These are phyloP conservation scores for Lamprotornis superbus DNA, from an alignment of 2,113 vertebrate genomes.

Conservation along the genomic window DNA sequence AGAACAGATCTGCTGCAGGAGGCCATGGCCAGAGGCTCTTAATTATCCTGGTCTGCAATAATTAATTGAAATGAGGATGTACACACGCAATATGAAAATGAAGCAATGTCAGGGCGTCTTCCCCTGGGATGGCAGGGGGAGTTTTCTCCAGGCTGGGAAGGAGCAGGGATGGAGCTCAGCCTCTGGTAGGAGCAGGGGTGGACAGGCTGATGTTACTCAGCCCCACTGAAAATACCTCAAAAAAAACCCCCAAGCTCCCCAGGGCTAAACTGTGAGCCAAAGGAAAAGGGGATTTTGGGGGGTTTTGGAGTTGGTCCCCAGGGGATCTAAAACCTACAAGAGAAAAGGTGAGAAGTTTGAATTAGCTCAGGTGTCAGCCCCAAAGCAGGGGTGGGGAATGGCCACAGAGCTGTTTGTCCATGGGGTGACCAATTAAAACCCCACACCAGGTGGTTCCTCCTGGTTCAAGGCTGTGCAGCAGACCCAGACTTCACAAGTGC, in stretches of 20 bases:
- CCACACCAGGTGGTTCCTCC: not conserved
- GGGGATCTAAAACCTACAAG: not conserved
- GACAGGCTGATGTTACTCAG: too few relatives aligned
- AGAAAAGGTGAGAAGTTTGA: not conserved
- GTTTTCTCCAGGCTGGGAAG: not conserved
- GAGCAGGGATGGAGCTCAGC: not conserved
- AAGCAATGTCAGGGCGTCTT: not conserved
- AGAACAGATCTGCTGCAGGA: not conserved
- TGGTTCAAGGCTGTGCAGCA: not conserved
- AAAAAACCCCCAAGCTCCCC: too few relatives aligned
- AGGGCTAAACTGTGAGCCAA: not conserved
- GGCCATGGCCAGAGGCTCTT: not conserved
- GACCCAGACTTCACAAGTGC: not conserved
- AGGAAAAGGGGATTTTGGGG: not conserved
- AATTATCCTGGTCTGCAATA: not conserved
- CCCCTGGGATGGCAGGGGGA: not conserved
- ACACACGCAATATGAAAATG: accelerated
- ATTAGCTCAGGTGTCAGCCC: not conserved
- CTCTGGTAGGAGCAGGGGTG: not conserved
- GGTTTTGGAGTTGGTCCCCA: not conserved
- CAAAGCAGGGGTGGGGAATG: not conserved
- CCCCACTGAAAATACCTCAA: too few relatives aligned
- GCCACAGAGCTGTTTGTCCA: not conserved
- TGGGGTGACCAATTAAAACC: not conserved
- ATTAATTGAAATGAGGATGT: not conserved